A percentile compares a stretch with the other conserved stretches of the same genome.
Evolutionary conservation across 2,888 invertebrate species (phyloP).

Genomic region (Pyrgus malvae): DNA sequence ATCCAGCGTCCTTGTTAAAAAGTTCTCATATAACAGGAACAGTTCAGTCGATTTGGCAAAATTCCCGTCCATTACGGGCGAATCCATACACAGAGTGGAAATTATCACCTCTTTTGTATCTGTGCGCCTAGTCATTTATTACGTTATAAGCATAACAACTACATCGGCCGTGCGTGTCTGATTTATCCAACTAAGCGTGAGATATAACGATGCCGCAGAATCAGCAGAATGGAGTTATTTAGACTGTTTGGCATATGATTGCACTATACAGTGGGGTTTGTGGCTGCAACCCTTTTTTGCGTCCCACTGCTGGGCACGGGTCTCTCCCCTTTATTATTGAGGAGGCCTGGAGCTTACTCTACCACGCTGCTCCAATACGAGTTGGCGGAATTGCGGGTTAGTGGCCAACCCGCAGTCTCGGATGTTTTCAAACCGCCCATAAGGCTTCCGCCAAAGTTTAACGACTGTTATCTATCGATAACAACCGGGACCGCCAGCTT

Average conservation of each 20-base stretch:
- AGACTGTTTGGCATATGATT: slow-evolving; percentile 20
- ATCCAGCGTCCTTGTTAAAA: slow-evolving; percentile 18
- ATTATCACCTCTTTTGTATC: slow-evolving; percentile 41
- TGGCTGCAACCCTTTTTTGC: too few species aligned
- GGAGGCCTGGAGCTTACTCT: too few species aligned
- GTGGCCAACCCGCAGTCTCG: too few species aligned
- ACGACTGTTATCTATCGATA: too few species aligned
- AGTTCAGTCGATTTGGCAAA: slow-evolving; percentile 9
- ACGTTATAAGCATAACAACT: slow-evolving; percentile 7
- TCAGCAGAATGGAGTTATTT: slow-evolving; percentile 20
- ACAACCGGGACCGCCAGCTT: too few species aligned
- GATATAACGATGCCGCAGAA: slow-evolving; percentile 13
- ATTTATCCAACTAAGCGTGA: slow-evolving; percentile 12
- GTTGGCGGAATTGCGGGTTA: too few species aligned
- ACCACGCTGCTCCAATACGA: too few species aligned
- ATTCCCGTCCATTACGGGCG: neutral
- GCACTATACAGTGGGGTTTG: slow-evolving; percentile 8
- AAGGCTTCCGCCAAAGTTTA: too few species aligned
- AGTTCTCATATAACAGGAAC: slow-evolving; percentile 1
- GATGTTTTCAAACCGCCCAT: too few species aligned
- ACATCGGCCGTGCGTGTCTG: neutral
- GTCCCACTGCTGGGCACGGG: too few species aligned
- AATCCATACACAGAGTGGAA: slow-evolving; percentile 38
- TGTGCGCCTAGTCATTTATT: slow-evolving; percentile 10
- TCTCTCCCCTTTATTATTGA: too few species aligned